phyloP scores from a whole-genome alignment of 2,888 invertebrate species.

The Epinotia brunnichana region DNA sequence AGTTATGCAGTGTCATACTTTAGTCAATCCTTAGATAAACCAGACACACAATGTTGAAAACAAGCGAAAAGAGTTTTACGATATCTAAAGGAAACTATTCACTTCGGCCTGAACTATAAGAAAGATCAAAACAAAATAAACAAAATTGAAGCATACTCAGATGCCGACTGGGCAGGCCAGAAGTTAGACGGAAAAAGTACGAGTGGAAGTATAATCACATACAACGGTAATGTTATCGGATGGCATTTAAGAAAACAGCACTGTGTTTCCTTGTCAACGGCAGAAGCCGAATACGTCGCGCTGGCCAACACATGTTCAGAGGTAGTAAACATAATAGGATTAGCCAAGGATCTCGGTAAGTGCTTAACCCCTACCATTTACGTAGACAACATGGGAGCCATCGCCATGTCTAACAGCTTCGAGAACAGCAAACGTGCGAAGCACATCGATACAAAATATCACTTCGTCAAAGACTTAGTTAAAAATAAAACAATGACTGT shows the following conservation, averaged over 20 bases:
- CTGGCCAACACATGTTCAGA: too few species aligned
- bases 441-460: not conserved
- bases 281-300: too few species aligned
- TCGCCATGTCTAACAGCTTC: too few species aligned
- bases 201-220: conserved; percentile 12
- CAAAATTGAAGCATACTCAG: conserved; percentile 27
- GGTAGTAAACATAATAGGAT: too few species aligned
- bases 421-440: conserved; percentile 1
- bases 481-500: not conserved
- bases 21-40: conserved; percentile 30
- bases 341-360: too few species aligned
- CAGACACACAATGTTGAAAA: conserved; percentile 17
- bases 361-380: too few species aligned
- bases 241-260: too few species aligned
- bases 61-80: conserved; percentile 25
- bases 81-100: conserved; percentile 14
- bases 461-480: not conserved
- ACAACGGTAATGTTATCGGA: too few species aligned
- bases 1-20: conserved; percentile 26
- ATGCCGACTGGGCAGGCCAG: conserved; percentile 39
- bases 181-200: conserved; percentile 23
- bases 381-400: too few species aligned
- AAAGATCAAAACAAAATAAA: not conserved
- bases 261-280: too few species aligned
- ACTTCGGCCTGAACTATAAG: not conserved